These are phyloP conservation scores for Nanorana parkeri DNA, from an alignment of 2,113 vertebrate species.

Conservation along the genomic window DNA sequence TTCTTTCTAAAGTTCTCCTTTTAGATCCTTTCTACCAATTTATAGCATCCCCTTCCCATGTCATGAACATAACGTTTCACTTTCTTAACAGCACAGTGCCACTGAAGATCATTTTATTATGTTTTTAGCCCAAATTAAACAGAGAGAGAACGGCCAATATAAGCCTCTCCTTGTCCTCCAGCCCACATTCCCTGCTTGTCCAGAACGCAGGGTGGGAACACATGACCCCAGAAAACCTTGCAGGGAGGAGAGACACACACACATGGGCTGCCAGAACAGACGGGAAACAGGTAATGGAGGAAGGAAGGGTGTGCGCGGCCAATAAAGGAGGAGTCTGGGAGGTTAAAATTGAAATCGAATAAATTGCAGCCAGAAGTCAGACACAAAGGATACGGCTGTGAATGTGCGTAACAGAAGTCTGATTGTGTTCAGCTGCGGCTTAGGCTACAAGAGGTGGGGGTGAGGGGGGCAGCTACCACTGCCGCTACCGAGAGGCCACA, in stretches of 20 bases:
- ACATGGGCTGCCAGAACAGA: slow-evolving; percentile 49
- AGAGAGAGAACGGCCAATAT: slow-evolving; percentile 41
- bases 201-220: slow-evolving; percentile 50
- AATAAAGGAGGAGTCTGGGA: slow-evolving; percentile 50
- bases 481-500: background rate
- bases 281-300: slow-evolving; percentile 57
- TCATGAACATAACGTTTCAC: too few species aligned
- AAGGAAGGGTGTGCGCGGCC: slow-evolving; percentile 49
- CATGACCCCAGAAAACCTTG: slow-evolving; percentile 55
- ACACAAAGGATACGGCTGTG: slow-evolving; percentile 56
- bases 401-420: slow-evolving; percentile 50
- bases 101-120: background rate
- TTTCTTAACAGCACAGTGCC: too few species aligned
- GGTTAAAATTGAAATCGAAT: slow-evolving; percentile 58
- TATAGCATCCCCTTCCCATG: too few species aligned
- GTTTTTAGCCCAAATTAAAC: background rate
- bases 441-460: background rate
- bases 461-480: background rate
- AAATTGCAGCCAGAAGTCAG: slow-evolving; percentile 55
- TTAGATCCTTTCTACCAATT: too few species aligned
- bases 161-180: slow-evolving; percentile 36
- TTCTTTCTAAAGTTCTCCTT: too few species aligned
- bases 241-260: slow-evolving; percentile 40
- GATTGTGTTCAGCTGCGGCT: slow-evolving; percentile 52
- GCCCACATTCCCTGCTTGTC: slow-evolving; percentile 41